Conservation (phyloP, 1,140 invertebrate genomes). For the Musca domestica region DNA sequence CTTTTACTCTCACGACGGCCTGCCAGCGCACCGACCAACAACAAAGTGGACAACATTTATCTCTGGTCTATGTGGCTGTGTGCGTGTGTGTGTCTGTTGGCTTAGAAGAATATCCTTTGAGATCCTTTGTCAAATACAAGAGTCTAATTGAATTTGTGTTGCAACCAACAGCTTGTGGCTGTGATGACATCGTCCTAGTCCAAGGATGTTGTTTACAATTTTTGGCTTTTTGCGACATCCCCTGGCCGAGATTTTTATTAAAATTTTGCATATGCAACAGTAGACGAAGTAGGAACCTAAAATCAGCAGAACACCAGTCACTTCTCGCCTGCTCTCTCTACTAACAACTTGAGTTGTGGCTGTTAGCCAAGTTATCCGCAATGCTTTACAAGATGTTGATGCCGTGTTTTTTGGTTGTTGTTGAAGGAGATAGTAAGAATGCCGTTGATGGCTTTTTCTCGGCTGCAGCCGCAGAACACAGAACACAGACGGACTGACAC, state of each 20-base stretch:
- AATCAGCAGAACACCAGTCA: neutral
- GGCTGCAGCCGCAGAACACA: too few species aligned
- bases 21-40: neutral
- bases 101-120: neutral
- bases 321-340: neutral
- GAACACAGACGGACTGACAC: too few species aligned
- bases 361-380: constrained; percentile 5
- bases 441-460: neutral
- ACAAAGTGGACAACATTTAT: too few species aligned
- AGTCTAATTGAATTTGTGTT: constrained; percentile 21
- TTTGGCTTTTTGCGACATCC: constrained; percentile 14
- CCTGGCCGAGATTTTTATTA: constrained; percentile 10
- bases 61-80: neutral
- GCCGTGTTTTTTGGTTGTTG: neutral
- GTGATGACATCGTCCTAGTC: neutral
- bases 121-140: constrained; percentile 19
- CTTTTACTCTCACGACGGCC: neutral
- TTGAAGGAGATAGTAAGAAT: neutral
- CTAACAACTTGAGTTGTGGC: neutral
- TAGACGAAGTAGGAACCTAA: neutral
- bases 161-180: neutral
- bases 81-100: neutral
- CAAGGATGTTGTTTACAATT: constrained; percentile 18
- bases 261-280: constrained; percentile 15
- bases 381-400: neutral